Evolutionary conservation across 2,888 invertebrate species (phyloP).

Genomic region (Drosophila acutilabella): DNA sequence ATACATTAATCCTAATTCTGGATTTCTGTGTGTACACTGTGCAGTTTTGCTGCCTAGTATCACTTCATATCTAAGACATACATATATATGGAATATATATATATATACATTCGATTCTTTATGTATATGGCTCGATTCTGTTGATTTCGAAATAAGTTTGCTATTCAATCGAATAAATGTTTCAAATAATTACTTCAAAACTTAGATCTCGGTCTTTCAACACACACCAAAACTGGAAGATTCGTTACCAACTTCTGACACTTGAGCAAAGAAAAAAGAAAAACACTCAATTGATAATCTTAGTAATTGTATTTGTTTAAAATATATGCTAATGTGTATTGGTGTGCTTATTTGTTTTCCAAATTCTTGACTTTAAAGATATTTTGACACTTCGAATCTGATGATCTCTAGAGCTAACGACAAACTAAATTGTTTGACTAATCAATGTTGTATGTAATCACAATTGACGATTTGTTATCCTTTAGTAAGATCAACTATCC

Average conservation of each 20-base stretch:
- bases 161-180: slow-evolving; percentile 56
- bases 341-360: slow-evolving; percentile 27
- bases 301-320: slow-evolving; percentile 24
- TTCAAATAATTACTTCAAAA: slow-evolving; percentile 20
- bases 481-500: slow-evolving; percentile 25
- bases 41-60: slow-evolving; percentile 4
- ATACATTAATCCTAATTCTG: slow-evolving; percentile 35
- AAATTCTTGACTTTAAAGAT: slow-evolving; percentile 39
- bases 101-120: slow-evolving; percentile 1
- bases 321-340: slow-evolving; percentile 14
- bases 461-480: slow-evolving; percentile 36
- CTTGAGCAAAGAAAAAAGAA: slow-evolving; percentile 16
- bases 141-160: slow-evolving; percentile 41
- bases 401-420: slow-evolving; percentile 43
- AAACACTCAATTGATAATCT: slow-evolving; percentile 27
- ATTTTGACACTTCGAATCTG: slow-evolving; percentile 22
- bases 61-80: background rate
- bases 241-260: slow-evolving; percentile 31
- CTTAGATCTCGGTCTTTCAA: slow-evolving; percentile 21
- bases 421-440: slow-evolving; percentile 28
- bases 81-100: background rate
- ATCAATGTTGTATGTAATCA: slow-evolving; percentile 39
- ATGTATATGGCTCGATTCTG: slow-evolving; percentile 18
- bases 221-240: background rate
- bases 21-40: slow-evolving; percentile 43